Evolutionary conservation across 2,113 vertebrate species (phyloP).

Genomic region (Noturus placidus): DNA sequence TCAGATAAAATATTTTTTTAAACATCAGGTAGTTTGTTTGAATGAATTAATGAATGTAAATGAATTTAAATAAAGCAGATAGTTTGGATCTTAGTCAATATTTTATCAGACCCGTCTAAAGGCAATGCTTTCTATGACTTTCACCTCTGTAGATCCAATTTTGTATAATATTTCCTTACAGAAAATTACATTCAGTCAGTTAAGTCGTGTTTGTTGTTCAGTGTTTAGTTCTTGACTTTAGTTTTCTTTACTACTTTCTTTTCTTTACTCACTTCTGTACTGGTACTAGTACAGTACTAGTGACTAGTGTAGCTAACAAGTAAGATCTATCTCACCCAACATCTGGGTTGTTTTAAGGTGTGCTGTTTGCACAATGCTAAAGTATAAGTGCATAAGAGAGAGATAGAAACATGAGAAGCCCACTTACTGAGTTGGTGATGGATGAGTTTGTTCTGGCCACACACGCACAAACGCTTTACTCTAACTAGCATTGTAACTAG

Average conservation of each 20-base stretch:
- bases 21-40: not conserved
- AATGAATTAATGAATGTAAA: too few relatives aligned
- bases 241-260: not conserved
- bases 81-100: not conserved
- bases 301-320: not conserved
- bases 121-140: not conserved
- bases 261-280: not conserved
- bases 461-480: not conserved
- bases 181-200: not conserved
- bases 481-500: not conserved
- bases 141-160: not conserved
- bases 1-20: not conserved
- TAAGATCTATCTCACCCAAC: not conserved
- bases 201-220: not conserved
- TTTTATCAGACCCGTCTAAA: not conserved
- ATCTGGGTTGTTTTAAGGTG: not conserved
- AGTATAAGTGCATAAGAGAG: not conserved
- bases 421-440: constrained; percentile 69
- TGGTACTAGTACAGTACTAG: not conserved
- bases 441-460: constrained; percentile 65
- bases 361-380: not conserved
- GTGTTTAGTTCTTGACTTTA: not conserved
- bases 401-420: constrained; percentile 64
- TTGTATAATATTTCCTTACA: not conserved
- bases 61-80: not conserved